phyloP scores from a whole-genome alignment of 2,113 vertebrate species.

The Tychaedon coryphoeus region DNA sequence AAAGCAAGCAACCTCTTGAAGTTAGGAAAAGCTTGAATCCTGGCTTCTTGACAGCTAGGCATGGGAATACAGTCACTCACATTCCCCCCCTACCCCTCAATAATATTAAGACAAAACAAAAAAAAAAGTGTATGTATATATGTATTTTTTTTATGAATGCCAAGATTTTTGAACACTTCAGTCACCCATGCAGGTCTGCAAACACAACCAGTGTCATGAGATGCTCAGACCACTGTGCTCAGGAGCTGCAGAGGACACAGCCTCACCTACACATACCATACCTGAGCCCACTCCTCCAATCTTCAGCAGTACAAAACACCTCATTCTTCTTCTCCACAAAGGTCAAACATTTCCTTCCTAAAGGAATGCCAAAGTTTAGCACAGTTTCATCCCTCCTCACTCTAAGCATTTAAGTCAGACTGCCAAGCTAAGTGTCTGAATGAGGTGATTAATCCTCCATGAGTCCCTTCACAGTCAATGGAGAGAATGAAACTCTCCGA shows the following conservation, averaged over 20 bases:
- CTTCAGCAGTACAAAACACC: not conserved
- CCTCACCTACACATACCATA: not conserved
- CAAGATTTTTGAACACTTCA: not conserved
- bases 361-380: not conserved
- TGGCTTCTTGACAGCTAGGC: not conserved
- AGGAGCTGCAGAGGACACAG: not conserved
- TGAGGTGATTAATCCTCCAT: accelerated
- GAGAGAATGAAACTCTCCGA: not conserved
- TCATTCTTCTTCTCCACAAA: not conserved
- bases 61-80: not conserved
- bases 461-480: not conserved
- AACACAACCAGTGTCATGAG: not conserved
- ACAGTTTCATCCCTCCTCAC: not conserved
- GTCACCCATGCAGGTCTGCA: not conserved
- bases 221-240: not conserved
- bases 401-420: not conserved
- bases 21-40: not conserved
- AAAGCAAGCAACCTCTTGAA: not conserved
- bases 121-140: not conserved
- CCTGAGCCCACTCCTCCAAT: not conserved
- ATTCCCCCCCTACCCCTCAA: too few species aligned
- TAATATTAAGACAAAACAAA: not conserved
- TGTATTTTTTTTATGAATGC: not conserved
- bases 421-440: not conserved
- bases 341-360: not conserved